Evolutionary conservation across 2,113 vertebrate species (phyloP).

Genomic region (Telmatochromis brachygnathus): DNA sequence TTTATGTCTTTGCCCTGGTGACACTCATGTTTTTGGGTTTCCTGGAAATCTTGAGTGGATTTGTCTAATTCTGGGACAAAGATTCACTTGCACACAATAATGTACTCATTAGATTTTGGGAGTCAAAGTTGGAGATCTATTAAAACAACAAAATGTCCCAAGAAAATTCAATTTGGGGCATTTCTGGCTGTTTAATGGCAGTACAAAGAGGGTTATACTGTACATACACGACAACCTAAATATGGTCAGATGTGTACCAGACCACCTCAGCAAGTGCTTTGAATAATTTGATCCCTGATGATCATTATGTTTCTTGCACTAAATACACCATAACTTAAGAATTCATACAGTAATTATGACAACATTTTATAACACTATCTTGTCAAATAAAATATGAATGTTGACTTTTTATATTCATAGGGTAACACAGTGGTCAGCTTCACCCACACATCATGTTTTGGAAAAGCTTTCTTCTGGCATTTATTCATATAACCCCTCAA

Average conservation of each 20-base stretch:
- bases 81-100: background rate
- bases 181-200: background rate
- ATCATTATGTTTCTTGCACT: background rate
- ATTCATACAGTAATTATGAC: background rate
- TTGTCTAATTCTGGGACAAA: background rate
- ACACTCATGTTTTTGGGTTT: background rate
- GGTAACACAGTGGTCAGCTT: background rate
- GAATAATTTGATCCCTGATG: fast-evolving
- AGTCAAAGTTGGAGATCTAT: background rate
- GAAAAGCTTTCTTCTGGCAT: background rate
- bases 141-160: background rate
- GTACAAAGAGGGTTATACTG: fast-evolving
- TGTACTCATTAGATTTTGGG: background rate
- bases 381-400: background rate
- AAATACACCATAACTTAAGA: background rate
- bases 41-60: background rate
- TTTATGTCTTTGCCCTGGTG: background rate
- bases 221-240: background rate
- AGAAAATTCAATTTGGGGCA: background rate
- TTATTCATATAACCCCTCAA: background rate
- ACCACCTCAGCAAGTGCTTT: background rate
- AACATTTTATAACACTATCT: background rate
- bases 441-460: background rate
- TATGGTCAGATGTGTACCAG: background rate
- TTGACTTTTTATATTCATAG: background rate